Evolutionary conservation across 1,140 invertebrate genomes (phyloP).

Genomic region (Condylostylus longicornis): DNA sequence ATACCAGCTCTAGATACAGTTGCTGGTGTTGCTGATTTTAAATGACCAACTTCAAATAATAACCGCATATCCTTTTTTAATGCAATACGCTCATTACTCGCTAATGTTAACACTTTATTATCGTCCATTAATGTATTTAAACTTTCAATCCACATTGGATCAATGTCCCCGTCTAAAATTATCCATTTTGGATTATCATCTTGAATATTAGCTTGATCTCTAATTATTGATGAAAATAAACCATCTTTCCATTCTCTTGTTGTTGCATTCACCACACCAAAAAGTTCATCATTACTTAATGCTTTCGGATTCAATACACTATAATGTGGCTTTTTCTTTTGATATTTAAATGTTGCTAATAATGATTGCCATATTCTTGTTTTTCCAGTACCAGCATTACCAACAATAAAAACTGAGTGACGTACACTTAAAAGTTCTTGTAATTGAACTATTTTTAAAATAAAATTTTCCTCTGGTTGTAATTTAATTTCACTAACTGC

Average conservation of each 20-base stretch:
- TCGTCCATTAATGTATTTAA: conserved; percentile 80
- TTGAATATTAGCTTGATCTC: conserved; percentile 77
- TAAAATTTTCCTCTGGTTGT: conserved; percentile 73
- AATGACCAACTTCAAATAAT: conserved; percentile 86
- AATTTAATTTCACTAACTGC: conserved; percentile 62
- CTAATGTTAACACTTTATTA: conserved; percentile 77
- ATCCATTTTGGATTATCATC: conserved; percentile 89
- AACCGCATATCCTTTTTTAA: conserved; percentile 80
- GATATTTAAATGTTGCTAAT: conserved; percentile 55
- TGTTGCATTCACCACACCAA: conserved; percentile 86
- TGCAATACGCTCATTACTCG: conserved; percentile 88
- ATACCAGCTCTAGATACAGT: conserved; percentile 90
- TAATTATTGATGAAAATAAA: conserved; percentile 81
- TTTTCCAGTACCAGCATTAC: conserved; percentile 72
- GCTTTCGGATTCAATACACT: conserved; percentile 91
- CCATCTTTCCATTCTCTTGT: conserved; percentile 96
- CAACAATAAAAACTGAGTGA: conserved; percentile 80
- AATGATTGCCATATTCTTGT: conserved; percentile 77
- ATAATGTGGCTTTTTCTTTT: conserved; percentile 66
- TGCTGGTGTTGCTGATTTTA: conserved; percentile 85
- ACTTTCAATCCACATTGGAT: conserved; percentile 96
- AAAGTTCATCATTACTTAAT: conserved; percentile 89
- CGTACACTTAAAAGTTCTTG: conserved; percentile 73
- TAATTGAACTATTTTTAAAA: conserved; percentile 67
- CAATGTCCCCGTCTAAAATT: conserved; percentile 89